These are phyloP conservation scores for Eupsittula cactorum DNA, from an alignment of 2,113 vertebrate species.

Conservation along the genomic window DNA sequence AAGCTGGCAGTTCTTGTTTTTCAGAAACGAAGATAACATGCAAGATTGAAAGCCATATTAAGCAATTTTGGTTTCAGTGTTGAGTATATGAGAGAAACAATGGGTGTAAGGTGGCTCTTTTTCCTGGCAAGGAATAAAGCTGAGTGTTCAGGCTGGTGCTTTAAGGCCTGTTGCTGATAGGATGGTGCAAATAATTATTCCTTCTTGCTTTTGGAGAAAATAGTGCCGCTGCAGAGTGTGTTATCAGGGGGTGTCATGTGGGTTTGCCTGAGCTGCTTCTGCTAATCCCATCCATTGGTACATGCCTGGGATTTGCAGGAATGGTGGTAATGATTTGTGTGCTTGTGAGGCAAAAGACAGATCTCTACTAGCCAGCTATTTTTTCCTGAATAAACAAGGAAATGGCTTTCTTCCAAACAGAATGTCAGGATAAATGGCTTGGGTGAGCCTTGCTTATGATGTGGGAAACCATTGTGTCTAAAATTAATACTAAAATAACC, in stretches of 20 bases:
- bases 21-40: constrained; percentile 2
- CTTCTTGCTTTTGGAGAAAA: neutral
- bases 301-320: neutral
- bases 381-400: neutral
- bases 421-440: neutral
- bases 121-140: neutral
- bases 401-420: neutral
- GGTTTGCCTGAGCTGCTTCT: neutral
- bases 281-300: neutral
- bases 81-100: neutral
- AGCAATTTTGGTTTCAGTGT: neutral
- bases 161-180: neutral
- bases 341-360: neutral
- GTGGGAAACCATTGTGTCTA: neutral
- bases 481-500: neutral
- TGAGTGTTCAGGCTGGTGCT: neutral
- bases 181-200: neutral
- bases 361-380: neutral
- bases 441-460: neutral
- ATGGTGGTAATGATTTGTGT: neutral
- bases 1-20: neutral
- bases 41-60: neutral
- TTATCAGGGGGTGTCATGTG: neutral
- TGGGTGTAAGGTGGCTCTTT: neutral
- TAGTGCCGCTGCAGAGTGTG: neutral